Percentiles rank a stretch among this genome's conserved stretches.
Evolutionary conservation across 2,113 vertebrate species (phyloP).

Genomic region (Nestor notabilis): DNA sequence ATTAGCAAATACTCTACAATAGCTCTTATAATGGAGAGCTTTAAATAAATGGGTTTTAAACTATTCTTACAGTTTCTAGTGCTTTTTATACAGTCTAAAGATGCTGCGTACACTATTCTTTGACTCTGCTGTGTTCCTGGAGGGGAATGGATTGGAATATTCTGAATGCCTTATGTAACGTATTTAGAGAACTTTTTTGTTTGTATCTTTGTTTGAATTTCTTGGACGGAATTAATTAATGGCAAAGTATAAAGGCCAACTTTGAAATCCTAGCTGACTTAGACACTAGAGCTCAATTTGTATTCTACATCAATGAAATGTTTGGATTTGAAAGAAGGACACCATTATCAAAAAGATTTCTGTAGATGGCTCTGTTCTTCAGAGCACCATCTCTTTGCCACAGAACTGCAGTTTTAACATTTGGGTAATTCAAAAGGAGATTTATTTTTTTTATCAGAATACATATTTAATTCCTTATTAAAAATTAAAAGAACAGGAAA

Average conservation of each 20-base stretch:
- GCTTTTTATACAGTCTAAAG: conserved; percentile 43
- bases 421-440: conserved; percentile 17
- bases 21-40: conserved; percentile 24
- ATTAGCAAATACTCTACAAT: conserved; percentile 56
- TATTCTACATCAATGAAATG: conserved; percentile 65
- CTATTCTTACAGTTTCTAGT: conserved; percentile 42
- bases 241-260: conserved; percentile 63
- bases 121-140: conserved; percentile 60
- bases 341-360: conserved; percentile 66
- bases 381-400: background rate
- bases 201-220: conserved; percentile 68
- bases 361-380: conserved; percentile 58
- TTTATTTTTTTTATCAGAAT: conserved; percentile 4
- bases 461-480: conserved; percentile 15
- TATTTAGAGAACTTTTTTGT: conserved; percentile 69
- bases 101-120: conserved; percentile 49
- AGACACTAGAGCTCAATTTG: conserved; percentile 63
- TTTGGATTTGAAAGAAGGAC: conserved; percentile 68
- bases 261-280: conserved; percentile 69
- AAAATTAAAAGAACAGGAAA: conserved; percentile 13
- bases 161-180: conserved; percentile 74
- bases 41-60: conserved; percentile 45
- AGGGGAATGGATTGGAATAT: conserved; percentile 64
- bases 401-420: background rate
- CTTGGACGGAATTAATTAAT: conserved; percentile 67